Conservation (phyloP, 2,113 vertebrate genomes). For the Ellobius talpinus region DNA sequence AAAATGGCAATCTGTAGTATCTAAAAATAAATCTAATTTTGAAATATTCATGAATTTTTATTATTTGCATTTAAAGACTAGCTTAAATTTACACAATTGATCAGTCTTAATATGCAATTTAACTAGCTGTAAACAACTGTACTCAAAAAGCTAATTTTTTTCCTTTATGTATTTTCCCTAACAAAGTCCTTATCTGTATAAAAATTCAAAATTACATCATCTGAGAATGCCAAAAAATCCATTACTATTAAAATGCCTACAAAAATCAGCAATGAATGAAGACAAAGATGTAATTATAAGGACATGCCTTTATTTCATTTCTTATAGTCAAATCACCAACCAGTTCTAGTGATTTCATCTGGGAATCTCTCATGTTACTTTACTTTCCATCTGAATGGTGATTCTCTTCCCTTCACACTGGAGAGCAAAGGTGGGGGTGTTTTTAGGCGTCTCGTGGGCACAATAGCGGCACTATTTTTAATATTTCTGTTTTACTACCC, state of each 20-base stretch:
- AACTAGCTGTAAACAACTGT: neutral
- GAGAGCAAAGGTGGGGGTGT: neutral
- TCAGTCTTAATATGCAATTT: constrained; percentile 15
- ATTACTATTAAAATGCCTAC: constrained; percentile 48
- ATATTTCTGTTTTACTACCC: neutral
- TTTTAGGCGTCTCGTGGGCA: neutral
- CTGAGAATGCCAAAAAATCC: constrained; percentile 31
- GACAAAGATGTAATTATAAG: neutral
- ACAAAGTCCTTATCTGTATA: neutral
- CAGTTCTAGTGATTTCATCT: neutral
- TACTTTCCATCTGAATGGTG: neutral
- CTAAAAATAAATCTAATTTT: neutral
- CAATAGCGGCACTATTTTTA: neutral
- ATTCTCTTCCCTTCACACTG: neutral
- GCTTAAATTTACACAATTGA: constrained; percentile 18
- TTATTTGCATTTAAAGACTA: constrained; percentile 22
- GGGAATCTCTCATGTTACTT: neutral
- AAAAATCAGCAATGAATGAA: neutral
- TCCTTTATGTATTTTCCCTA: constrained; percentile 16
- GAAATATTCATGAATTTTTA: constrained; percentile 16
- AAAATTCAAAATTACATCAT: constrained; percentile 45
- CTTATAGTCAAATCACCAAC: neutral
- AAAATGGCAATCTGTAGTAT: neutral
- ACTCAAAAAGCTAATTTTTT: constrained; percentile 12
- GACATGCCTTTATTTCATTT: neutral